Base-by-base conservation (phyloP, 1,140 invertebrate genomes). In the Dufourea novaeangliae region DNA sequence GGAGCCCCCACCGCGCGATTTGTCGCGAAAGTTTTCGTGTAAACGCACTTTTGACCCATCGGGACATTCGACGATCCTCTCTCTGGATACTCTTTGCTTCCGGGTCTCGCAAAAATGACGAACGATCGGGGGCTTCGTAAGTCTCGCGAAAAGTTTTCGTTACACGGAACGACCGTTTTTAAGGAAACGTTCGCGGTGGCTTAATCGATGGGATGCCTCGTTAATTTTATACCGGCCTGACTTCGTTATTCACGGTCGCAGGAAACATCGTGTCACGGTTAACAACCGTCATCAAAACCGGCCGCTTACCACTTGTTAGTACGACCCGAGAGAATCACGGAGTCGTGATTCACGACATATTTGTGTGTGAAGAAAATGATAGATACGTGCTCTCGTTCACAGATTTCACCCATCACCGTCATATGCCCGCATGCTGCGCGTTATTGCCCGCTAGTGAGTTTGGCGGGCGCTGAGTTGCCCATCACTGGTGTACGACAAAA, bases 221-320 rank as follows among this genome's bases (percentile, higher is more conserved):
- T 69, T 78, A 81, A 78, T 82, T 69, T 69, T 66, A n/a, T 56
- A 39, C 29, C 63, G 57, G 54, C 25, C 61, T 63, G 79, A 68
- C 79, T 88, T 85, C 61, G 82, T 76, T 86, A 80, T 87, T 89
- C 90, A 91, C 85, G 90, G 88, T 83, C 90, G 88, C 88, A 89
- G 90, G 91, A 92, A 91, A 91, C 90, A 87, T 87, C 87, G 82
- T 88, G 91, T 92, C 89, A 90, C 84, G 83, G 86, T 91, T n/a
- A 92, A 92, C 91, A 88, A 90, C 89, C 78, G 88, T 92, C 90
- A 90, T 92, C 89, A 90, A 89, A 90, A 84, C 61, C 85, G 82
- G 87, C 84, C 88, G 88, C 88, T 92, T 91, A 50, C 46, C 46
- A 50, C 46, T 50, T 50, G 46, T 50, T 50, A 50, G 46, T 50